Conservation (phyloP, 2,888 invertebrate species). For the Perithous albicinctus region DNA sequence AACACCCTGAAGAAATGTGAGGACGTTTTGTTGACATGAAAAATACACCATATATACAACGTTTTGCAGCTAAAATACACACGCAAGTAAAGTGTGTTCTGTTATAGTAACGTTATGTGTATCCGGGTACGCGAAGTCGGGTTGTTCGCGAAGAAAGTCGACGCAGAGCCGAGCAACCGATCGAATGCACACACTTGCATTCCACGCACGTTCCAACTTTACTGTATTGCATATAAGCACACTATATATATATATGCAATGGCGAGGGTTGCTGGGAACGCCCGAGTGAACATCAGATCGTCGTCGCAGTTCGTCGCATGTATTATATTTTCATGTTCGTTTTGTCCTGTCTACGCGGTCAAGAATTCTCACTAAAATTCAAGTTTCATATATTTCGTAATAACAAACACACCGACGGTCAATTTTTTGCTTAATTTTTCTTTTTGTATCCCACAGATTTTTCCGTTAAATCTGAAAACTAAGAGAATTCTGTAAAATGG, state of each 20-base stretch:
- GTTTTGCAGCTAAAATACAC: slow-evolving; percentile 1
- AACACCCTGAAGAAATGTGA: no score
- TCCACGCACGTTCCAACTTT: slow-evolving; percentile 61
- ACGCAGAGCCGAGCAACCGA: slow-evolving; percentile 49
- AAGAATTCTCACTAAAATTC: no score
- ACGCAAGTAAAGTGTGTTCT: slow-evolving; percentile 5
- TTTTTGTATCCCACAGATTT: no score
- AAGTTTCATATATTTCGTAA: no score
- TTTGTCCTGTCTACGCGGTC: not conserved
- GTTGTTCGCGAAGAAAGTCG: slow-evolving; percentile 63
- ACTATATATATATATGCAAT: not conserved
- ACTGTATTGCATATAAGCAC: slow-evolving; percentile 21
- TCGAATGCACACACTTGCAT: slow-evolving; percentile 60
- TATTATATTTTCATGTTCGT: slow-evolving; percentile 11
- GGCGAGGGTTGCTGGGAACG: not conserved
- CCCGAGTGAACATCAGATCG: not conserved
- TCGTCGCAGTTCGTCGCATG: not conserved
- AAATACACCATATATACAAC: no score
- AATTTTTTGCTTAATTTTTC: not conserved
- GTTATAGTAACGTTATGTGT: slow-evolving; percentile 45
- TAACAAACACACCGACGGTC: no score
- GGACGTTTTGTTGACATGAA: no score
- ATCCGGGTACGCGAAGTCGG: slow-evolving; percentile 33
- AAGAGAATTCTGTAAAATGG: no score
- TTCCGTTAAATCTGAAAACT: no score